A percentile compares a stretch with the other conserved stretches of the same genome.
Conservation (phyloP, 2,797 vertebrate species). For the Malurus splendens region DNA sequence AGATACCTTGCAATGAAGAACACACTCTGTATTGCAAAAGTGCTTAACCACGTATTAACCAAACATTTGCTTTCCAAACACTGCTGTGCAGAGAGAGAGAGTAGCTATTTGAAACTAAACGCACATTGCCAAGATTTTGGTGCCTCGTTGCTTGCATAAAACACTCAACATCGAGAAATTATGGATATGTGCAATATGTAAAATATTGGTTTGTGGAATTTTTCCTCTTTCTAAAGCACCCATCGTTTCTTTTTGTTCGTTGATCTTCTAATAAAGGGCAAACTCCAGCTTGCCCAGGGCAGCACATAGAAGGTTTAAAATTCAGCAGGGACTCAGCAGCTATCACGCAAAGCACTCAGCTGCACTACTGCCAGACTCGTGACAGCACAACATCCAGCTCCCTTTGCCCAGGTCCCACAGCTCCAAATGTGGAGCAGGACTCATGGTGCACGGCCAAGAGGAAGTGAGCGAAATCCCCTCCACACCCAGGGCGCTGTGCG, state of each 20-base stretch:
- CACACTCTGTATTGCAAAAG: constrained; percentile 18
- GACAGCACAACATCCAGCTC: background rate
- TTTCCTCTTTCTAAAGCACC: background rate
- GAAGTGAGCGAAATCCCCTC: background rate
- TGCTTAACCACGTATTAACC: constrained; percentile 44
- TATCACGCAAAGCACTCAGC: background rate
- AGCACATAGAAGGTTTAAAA: background rate
- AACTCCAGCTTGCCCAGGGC: background rate
- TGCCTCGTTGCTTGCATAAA: constrained; percentile 2
- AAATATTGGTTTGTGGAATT: background rate
- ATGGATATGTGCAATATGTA: background rate
- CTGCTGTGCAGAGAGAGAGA: background rate
- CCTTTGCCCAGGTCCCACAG: background rate
- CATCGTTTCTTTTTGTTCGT: background rate
- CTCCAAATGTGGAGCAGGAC: background rate
- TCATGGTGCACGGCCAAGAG: background rate
- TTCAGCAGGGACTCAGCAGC: background rate
- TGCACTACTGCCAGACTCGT: background rate
- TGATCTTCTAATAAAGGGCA: background rate
- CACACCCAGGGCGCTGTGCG: accelerated
- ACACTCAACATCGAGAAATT: constrained; percentile 12
- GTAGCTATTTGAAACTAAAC: constrained; percentile 15
- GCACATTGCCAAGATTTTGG: constrained; percentile 14
- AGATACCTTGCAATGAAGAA: background rate
- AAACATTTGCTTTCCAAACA: constrained; percentile 60